Conservation (phyloP, 2,797 vertebrate species). For the Chelidonichthys spinosus region DNA sequence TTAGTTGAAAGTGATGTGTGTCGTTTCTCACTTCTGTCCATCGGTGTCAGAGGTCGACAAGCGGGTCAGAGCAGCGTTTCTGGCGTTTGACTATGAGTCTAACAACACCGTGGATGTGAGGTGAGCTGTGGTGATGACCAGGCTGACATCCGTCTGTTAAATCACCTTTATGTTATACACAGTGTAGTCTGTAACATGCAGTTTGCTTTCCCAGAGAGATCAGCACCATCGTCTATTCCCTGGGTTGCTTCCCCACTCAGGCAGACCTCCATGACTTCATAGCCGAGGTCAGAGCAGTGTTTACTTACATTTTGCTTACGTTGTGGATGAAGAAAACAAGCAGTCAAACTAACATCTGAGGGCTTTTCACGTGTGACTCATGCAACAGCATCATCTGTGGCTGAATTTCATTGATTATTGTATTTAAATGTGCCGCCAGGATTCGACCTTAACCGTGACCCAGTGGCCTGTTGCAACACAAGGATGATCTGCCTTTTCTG, state of each 20-base stretch:
- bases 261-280: constrained; percentile 89
- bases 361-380: background rate
- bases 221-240: constrained; percentile 89
- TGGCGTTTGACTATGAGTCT: constrained; percentile 89
- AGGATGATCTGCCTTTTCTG: too few relatives aligned
- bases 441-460: too few relatives aligned
- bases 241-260: constrained; percentile 92
- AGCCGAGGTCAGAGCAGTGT: constrained; percentile 82
- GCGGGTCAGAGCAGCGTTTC: constrained; percentile 90
- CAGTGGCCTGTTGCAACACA: background rate
- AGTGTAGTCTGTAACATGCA: background rate
- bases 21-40: background rate
- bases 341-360: background rate
- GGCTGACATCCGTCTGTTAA: background rate
- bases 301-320: background rate
- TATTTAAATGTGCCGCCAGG: background rate
- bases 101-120: constrained; percentile 92
- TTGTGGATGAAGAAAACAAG: constrained; percentile 4
- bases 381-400: background rate
- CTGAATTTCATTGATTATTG: background rate
- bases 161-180: background rate
- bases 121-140: constrained; percentile 78
- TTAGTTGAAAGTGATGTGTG: background rate
- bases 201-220: constrained; percentile 85
- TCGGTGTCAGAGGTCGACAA: constrained; percentile 86